Conservation (phyloP, 2,113 vertebrate genomes). For the Struthio camelus region DNA sequence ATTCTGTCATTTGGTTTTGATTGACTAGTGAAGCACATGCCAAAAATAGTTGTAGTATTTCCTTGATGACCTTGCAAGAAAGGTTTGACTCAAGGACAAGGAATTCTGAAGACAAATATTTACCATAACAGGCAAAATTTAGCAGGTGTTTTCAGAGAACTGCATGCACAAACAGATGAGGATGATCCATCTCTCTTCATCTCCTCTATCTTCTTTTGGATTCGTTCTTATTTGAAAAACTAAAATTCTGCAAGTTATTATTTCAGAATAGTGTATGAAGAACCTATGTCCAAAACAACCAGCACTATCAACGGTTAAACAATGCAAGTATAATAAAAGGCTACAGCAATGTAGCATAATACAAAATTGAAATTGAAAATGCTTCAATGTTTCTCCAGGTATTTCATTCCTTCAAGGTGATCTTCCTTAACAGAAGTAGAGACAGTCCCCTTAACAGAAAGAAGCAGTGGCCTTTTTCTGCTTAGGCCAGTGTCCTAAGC, state of each 20-base stretch:
- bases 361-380: not conserved
- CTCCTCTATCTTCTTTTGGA: not conserved
- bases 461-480: not conserved
- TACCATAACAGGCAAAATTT: not conserved
- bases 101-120: not conserved
- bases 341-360: not conserved
- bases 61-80: not conserved
- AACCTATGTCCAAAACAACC: not conserved
- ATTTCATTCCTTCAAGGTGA: not conserved
- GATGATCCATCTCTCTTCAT: not conserved
- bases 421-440: not conserved
- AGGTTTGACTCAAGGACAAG: not conserved
- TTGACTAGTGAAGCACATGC: not conserved
- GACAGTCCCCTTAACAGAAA: accelerated
- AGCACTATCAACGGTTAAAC: not conserved
- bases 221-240: not conserved
- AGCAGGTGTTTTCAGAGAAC: not conserved
- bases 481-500: too few relatives aligned
- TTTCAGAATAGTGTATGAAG: not conserved
- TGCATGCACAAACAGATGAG: not conserved
- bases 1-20: not conserved
- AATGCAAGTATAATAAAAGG: not conserved
- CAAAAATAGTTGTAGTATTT: not conserved
- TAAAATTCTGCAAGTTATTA: not conserved
- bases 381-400: not conserved